Conservation (phyloP, 2,797 vertebrate species). For the Sphaeramia orbicularis region DNA sequence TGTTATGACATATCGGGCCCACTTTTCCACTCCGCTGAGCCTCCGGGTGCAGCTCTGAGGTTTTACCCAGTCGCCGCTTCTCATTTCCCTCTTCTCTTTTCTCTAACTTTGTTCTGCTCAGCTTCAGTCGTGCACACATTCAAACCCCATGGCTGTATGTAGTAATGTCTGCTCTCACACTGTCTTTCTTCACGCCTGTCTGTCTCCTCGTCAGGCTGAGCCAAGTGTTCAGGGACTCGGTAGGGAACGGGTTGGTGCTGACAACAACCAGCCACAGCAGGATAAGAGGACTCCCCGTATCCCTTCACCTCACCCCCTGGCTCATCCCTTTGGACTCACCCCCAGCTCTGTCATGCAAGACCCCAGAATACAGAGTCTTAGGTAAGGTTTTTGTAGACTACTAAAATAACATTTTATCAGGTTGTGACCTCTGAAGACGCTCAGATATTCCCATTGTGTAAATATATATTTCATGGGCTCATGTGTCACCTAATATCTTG, state of each 20-base stretch:
- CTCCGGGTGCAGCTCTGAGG: constrained; percentile 49
- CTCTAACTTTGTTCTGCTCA: constrained; percentile 21
- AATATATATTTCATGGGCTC: background rate
- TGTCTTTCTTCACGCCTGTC: constrained; percentile 4
- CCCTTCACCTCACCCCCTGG: constrained; percentile 87
- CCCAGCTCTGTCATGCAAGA: constrained; percentile 92
- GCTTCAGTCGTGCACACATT: constrained; percentile 14
- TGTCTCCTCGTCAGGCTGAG: constrained; percentile 81
- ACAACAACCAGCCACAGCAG: constrained; percentile 87
- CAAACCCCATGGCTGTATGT: constrained; percentile 3
- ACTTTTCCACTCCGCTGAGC: constrained; percentile 71
- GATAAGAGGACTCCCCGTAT: constrained; percentile 89
- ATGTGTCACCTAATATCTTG: background rate
- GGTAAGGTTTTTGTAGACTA: constrained; percentile 71
- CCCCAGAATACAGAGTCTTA: constrained; percentile 92
- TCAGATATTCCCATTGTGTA: background rate
- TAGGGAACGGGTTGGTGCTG: constrained; percentile 87
- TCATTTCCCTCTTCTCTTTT: constrained; percentile 35
- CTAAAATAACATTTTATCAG: background rate
- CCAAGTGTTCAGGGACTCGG: constrained; percentile 77
- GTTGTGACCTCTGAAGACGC: background rate
- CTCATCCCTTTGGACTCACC: constrained; percentile 89
- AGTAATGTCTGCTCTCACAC: constrained; percentile 23
- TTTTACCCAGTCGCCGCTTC: constrained; percentile 14
- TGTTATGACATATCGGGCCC: constrained; percentile 74